phyloP scores from a whole-genome alignment of 1,140 invertebrate species.

The Drosophila tsacasi region DNA sequence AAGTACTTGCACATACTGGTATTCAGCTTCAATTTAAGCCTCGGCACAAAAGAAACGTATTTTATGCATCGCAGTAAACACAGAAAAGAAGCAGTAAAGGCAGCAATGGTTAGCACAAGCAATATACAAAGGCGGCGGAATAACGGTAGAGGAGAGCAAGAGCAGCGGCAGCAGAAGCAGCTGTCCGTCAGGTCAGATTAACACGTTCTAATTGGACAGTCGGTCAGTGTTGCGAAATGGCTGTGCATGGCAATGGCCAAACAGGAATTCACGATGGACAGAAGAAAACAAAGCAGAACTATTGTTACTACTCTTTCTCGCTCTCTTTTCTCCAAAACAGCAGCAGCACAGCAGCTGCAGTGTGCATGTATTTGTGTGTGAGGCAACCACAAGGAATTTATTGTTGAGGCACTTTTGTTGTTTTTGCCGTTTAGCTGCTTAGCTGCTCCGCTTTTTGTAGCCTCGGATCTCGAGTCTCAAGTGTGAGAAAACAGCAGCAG shows the following conservation, averaged over 20 bases:
- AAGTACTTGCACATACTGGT: slow-evolving; percentile 30
- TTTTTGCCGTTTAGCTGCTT: slow-evolving; percentile 35
- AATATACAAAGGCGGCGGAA: background rate
- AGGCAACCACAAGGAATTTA: slow-evolving; percentile 75
- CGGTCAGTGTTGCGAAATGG: slow-evolving; percentile 68
- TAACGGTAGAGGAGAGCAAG: slow-evolving; percentile 25
- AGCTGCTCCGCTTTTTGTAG: slow-evolving; percentile 27
- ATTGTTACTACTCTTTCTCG: slow-evolving; percentile 50
- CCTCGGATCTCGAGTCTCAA: slow-evolving; percentile 44
- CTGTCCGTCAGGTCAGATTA: slow-evolving; percentile 54
- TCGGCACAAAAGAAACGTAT: slow-evolving; percentile 54
- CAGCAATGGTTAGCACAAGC: background rate
- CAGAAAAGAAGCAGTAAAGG: slow-evolving; percentile 6
- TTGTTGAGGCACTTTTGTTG: slow-evolving; percentile 75
- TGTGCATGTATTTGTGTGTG: slow-evolving; percentile 20
- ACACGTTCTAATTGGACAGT: slow-evolving; percentile 65
- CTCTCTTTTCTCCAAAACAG: slow-evolving; percentile 13
- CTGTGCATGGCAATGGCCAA: slow-evolving; percentile 15
- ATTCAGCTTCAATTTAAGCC: slow-evolving; percentile 54
- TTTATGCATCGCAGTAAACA: slow-evolving; percentile 35
- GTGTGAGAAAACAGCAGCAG: slow-evolving; percentile 53
- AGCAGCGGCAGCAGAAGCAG: slow-evolving; percentile 13
- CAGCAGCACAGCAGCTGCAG: slow-evolving; percentile 22
- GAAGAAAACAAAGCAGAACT: slow-evolving; percentile 59
- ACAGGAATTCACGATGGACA: slow-evolving; percentile 42